phyloP scores from a whole-genome alignment of 1,140 invertebrate genomes.

The Drosophila azteca region DNA sequence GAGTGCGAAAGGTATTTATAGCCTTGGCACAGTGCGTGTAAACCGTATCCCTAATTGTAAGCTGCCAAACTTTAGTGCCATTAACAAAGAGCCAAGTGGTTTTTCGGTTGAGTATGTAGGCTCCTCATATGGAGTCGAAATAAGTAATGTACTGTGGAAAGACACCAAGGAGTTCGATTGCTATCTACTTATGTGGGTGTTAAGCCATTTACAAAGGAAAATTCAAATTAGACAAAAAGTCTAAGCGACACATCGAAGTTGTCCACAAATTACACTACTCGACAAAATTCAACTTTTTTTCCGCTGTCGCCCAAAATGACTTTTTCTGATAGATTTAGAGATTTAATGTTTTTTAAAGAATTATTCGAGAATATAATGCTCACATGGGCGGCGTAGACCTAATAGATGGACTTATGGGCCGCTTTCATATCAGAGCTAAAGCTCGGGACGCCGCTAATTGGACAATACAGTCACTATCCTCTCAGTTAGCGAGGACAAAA shows the following conservation, averaged over 20 bases:
- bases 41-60: slow-evolving; percentile 23
- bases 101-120: slow-evolving; percentile 31
- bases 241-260: slow-evolving; percentile 4
- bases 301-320: too few relatives aligned
- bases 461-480: too few relatives aligned
- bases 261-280: background rate
- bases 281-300: too few relatives aligned
- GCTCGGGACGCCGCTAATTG: slow-evolving; percentile 81
- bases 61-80: slow-evolving; percentile 3
- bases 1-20: slow-evolving; percentile 15
- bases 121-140: slow-evolving; percentile 31
- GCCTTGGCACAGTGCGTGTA: background rate
- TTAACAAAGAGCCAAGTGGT: slow-evolving; percentile 21
- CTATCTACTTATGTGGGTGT: background rate
- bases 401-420: slow-evolving; percentile 81
- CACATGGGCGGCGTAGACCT: too few relatives aligned
- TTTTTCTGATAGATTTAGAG: too few relatives aligned
- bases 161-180: slow-evolving; percentile 29
- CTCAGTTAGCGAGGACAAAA: too few relatives aligned
- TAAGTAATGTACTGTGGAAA: slow-evolving; percentile 46
- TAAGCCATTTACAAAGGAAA: too few relatives aligned
- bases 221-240: slow-evolving; percentile 6
- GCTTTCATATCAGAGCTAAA: slow-evolving; percentile 83
- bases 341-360: too few relatives aligned
- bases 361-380: slow-evolving; percentile 1